Evolutionary conservation across 2,113 vertebrate genomes (phyloP).

Genomic region (Gnathonemus echidnorhynchus): DNA sequence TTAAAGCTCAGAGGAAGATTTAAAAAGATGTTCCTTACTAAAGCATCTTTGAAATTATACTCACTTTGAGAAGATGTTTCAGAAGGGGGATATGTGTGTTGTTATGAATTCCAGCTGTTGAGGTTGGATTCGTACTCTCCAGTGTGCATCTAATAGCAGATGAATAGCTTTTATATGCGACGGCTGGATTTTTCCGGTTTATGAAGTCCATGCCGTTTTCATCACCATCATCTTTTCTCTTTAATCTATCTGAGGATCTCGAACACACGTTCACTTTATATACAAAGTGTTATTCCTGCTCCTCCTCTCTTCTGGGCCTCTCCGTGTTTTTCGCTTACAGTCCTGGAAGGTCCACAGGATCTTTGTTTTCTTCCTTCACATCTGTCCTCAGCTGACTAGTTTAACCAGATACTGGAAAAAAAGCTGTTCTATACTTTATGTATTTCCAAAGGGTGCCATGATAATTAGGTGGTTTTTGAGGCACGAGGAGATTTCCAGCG

Average conservation of each 20-base stretch:
- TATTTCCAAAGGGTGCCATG: not conserved
- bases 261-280: not conserved
- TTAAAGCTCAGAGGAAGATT: not conserved
- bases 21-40: not conserved
- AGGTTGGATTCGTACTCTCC: not conserved
- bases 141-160: not conserved
- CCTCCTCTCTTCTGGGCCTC: not conserved
- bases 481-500: not conserved
- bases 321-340: not conserved
- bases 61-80: not conserved
- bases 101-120: not conserved
- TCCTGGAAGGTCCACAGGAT: not conserved
- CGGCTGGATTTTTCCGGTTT: not conserved
- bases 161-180: not conserved
- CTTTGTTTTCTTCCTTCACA: not conserved
- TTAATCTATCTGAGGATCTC: not conserved
- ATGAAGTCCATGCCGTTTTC: not conserved
- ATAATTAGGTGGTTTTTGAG: not conserved
- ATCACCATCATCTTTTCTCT: not conserved
- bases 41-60: not conserved
- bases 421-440: not conserved
- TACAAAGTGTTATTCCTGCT: not conserved
- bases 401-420: not conserved
- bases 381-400: not conserved
- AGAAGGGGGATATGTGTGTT: not conserved